Conservation (phyloP, 2,888 invertebrate genomes). For the Temnothorax unifasciatus region DNA sequence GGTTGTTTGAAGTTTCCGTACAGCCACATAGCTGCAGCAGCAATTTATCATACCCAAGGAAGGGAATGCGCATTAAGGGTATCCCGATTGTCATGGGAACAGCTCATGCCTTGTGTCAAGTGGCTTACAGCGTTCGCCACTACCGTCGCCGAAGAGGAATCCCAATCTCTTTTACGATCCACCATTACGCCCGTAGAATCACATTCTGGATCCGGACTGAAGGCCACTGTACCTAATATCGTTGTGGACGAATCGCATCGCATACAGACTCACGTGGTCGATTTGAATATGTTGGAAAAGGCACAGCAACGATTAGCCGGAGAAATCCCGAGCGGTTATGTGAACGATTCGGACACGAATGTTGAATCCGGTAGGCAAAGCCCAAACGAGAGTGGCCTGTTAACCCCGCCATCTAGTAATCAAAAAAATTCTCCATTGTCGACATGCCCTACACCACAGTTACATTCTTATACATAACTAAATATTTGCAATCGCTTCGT, state of each 20-base stretch:
- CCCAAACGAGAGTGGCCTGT: constrained; percentile 83
- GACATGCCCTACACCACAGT: constrained; percentile 76
- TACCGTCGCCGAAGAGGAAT: constrained; percentile 89
- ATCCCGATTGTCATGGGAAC: constrained; percentile 93
- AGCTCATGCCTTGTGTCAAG: constrained; percentile 91
- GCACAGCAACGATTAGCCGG: constrained; percentile 81
- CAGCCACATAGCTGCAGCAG: constrained; percentile 96
- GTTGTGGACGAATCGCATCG: constrained; percentile 91
- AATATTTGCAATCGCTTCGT: constrained; percentile 49
- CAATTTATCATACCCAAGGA: constrained; percentile 92
- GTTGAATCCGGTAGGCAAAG: constrained; percentile 81
- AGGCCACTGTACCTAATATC: constrained; percentile 89
- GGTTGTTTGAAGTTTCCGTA: constrained; percentile 94
- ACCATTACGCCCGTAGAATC: constrained; percentile 83
- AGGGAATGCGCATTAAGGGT: constrained; percentile 92
- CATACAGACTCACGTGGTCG: constrained; percentile 94
- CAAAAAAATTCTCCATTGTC: constrained; percentile 84
- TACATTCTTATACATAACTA: constrained; percentile 83
- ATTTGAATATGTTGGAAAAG: constrained; percentile 91
- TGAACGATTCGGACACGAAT: constrained; percentile 79
- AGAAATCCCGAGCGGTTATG: constrained; percentile 70
- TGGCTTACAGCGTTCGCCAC: constrained; percentile 94
- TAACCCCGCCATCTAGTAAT: constrained; percentile 86
- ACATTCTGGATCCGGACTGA: constrained; percentile 85
- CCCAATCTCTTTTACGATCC: constrained; percentile 87